A percentile compares a stretch with the other conserved stretches of the same genome.
These are phyloP conservation scores for Dasypolia templi DNA, from an alignment of 2,888 invertebrate species.

Conservation along the genomic window DNA sequence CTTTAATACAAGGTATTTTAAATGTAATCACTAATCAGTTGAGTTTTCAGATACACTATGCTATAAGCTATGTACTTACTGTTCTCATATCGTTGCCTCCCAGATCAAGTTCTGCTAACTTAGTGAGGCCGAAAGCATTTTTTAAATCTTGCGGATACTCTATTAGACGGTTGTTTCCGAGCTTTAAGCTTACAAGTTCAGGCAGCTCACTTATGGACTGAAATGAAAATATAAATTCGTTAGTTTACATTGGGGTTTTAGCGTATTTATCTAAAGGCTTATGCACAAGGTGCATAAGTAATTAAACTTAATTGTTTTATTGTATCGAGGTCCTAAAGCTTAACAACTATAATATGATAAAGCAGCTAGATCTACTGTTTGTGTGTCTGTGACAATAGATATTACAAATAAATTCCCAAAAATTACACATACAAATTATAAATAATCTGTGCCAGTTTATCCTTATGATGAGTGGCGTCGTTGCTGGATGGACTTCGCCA, in stretches of 20 bases:
- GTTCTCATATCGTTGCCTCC: conserved; percentile 87
- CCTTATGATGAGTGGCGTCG: not conserved
- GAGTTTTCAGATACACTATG: conserved; percentile 1
- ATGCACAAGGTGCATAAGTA: conserved; percentile 1
- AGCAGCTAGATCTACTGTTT: not conserved
- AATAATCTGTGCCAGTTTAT: not conserved
- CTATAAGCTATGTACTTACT: conserved; percentile 66
- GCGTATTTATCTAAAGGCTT: not conserved
- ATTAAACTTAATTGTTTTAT: conserved; percentile 5
- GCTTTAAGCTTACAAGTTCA: conserved; percentile 77
- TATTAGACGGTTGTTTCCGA: conserved; percentile 84
- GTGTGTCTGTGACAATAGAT: conserved; percentile 1
- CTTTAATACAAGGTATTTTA: conserved; percentile 3
- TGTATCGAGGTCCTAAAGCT: conserved; percentile 4
- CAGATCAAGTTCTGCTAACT: conserved; percentile 85
- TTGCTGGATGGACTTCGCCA: conserved; percentile 11
- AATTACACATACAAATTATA: not conserved
- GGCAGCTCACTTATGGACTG: conserved; percentile 87
- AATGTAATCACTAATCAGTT: not conserved
- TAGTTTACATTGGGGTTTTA: conserved; percentile 9
- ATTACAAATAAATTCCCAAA: not conserved
- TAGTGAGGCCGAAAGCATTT: conserved; percentile 80
- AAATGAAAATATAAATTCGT: conserved; percentile 65
- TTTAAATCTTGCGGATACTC: conserved; percentile 86
- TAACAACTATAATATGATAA: conserved; percentile 5